Percentiles rank a stretch among this genome's conserved stretches.
These are phyloP conservation scores for Apistogramma diplotaenia DNA, from an alignment of 2,113 vertebrate species.

Conservation along the genomic window DNA sequence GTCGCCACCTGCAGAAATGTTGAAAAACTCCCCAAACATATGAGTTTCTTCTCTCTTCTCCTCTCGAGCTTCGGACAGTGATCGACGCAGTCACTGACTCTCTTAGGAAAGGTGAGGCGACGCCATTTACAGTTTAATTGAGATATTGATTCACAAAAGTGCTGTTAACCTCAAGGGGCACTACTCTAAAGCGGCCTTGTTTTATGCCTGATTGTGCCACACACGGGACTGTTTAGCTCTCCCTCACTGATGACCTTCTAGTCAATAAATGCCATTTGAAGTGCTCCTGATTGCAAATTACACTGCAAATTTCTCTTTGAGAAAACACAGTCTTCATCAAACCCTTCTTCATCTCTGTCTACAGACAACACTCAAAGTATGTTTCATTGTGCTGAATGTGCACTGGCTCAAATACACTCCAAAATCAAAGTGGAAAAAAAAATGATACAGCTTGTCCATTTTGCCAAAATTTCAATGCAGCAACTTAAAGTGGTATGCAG, in stretches of 20 bases:
- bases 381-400: background rate
- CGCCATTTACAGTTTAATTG: conserved; percentile 19
- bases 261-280: conserved; percentile 19
- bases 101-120: background rate
- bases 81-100: background rate
- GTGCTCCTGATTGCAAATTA: background rate
- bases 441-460: too few relatives aligned
- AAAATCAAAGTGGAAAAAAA: too few relatives aligned
- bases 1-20: background rate
- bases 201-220: conserved; percentile 20
- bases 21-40: background rate
- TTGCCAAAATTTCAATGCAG: too few relatives aligned
- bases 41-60: background rate
- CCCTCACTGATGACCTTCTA: background rate
- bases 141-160: conserved; percentile 23
- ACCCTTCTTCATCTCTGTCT: background rate
- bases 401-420: too few relatives aligned
- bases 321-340: background rate
- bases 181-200: background rate
- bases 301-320: background rate
- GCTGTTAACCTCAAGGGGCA: background rate
- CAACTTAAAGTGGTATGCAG: too few relatives aligned
- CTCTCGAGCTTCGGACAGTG: background rate
- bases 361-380: background rate
- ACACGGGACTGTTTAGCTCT: background rate